These are phyloP conservation scores for Tethya wilhelma DNA, from an alignment of 37 sponge, comb jelly and placozoan species.

Conservation along the genomic window DNA sequence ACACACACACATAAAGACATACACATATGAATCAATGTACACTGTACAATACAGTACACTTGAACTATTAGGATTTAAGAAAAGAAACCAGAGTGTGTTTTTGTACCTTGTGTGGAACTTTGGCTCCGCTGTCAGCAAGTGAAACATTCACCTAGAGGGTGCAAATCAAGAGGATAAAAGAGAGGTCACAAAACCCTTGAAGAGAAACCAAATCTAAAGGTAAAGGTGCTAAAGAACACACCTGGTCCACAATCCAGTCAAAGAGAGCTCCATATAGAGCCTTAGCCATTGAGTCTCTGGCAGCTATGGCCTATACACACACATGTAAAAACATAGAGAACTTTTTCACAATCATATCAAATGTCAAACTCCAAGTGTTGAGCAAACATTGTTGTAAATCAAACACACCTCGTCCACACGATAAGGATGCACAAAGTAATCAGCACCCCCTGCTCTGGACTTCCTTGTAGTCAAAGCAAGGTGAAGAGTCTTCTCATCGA, in stretches of 20 bases:
- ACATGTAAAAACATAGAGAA: not conserved
- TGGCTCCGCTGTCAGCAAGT: not conserved
- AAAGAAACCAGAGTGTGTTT: not conserved
- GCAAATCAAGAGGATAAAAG: not conserved
- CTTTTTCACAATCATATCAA: not conserved
- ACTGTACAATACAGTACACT: too few species aligned
- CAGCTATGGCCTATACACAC: constrained; percentile 67
- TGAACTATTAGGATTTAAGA: not conserved
- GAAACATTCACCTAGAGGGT: constrained; percentile 26
- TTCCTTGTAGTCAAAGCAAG: constrained; percentile 68
- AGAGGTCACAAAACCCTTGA: not conserved
- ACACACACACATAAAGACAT: too few species aligned
- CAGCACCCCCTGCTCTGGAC: constrained; percentile 69
- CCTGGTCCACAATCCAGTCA: constrained; percentile 93
- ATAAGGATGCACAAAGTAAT: constrained; percentile 69
- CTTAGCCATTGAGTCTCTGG: constrained; percentile 93
- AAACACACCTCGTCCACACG: constrained; percentile 61
- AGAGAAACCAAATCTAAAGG: not conserved
- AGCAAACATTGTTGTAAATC: not conserved
- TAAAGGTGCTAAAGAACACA: not conserved
- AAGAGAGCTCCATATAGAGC: constrained; percentile 95
- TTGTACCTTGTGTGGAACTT: constrained; percentile 29
- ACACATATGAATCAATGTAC: constrained; percentile 21
- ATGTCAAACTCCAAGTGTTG: not conserved
- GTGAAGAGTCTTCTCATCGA: constrained; percentile 55